Conservation (phyloP, 2,888 invertebrate genomes). For the Lasiommata megera region DNA sequence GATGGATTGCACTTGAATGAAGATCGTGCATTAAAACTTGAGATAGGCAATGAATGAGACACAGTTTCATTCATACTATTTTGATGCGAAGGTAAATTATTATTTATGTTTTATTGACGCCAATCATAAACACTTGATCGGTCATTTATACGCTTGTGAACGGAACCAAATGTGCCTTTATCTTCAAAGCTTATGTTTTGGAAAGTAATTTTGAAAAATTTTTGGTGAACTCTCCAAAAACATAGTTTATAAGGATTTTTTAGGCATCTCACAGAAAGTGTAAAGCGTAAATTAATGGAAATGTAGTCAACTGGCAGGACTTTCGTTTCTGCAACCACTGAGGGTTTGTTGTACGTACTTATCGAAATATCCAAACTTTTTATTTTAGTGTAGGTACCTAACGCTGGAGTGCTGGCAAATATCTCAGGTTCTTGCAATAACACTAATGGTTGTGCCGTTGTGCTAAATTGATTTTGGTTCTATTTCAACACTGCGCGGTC, state of each 20-base stretch:
- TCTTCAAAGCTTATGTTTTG: not conserved
- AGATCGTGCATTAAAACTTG: conserved; percentile 6
- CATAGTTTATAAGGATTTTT: not conserved
- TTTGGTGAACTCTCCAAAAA: too few relatives aligned
- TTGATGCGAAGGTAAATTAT: not conserved
- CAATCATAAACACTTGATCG: conserved; percentile 1
- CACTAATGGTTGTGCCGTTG: conserved; percentile 18
- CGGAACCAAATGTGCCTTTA: not conserved
- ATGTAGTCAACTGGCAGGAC: too few relatives aligned
- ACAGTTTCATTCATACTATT: conserved; percentile 6
- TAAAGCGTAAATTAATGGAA: too few relatives aligned
- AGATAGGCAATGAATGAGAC: conserved; percentile 13
- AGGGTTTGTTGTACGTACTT: too few relatives aligned
- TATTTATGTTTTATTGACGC: conserved; percentile 1
- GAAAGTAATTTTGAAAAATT: not conserved
- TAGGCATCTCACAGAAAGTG: not conserved
- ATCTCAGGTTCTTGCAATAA: conserved; percentile 14
- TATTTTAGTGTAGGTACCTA: not conserved
- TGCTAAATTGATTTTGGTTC: conserved; percentile 28
- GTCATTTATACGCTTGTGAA: not conserved
- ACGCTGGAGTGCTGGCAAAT: conserved; percentile 4
- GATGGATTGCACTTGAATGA: conserved; percentile 19
- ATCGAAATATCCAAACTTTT: not conserved
- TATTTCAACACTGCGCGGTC: conserved; percentile 24
- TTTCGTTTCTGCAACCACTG: too few relatives aligned